phyloP scores from a whole-genome alignment of 1,140 invertebrate species.

The Drosophila takahashii region DNA sequence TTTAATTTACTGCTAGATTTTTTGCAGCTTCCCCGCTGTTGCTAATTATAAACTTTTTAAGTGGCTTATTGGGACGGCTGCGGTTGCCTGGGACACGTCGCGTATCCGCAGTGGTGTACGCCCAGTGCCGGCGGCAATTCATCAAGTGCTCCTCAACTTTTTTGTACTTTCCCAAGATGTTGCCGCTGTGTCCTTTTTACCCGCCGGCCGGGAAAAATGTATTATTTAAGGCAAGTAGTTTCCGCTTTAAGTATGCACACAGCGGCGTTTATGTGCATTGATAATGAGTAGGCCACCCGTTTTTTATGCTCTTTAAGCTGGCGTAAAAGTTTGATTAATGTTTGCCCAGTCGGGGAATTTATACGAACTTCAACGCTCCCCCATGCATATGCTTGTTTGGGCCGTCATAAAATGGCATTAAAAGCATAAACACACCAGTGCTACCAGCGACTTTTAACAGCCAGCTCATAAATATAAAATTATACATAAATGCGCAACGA shows the following conservation, averaged over 20 bases:
- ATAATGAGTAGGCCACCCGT: constrained; percentile 66
- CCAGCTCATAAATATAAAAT: constrained; percentile 80
- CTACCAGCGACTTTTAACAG: constrained; percentile 65
- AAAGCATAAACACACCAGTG: constrained; percentile 70
- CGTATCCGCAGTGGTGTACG: constrained; percentile 27
- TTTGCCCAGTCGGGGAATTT: constrained; percentile 47
- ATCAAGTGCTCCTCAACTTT: constrained; percentile 69
- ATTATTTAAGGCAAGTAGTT: constrained; percentile 69
- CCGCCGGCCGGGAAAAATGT: constrained; percentile 39
- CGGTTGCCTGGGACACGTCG: constrained; percentile 46
- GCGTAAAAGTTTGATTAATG: constrained; percentile 76
- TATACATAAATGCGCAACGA: constrained; percentile 79
- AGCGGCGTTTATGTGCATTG: constrained; percentile 66
- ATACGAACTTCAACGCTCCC: constrained; percentile 12
- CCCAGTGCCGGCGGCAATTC: constrained; percentile 48
- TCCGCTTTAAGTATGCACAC: constrained; percentile 43
- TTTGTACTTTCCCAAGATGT: constrained; percentile 60
- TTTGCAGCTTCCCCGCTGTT: constrained; percentile 41
- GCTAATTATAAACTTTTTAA: constrained; percentile 83
- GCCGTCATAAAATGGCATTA: constrained; percentile 73
- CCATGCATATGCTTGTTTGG: constrained; percentile 45
- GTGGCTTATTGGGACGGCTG: constrained; percentile 79
- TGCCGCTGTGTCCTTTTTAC: constrained; percentile 41
- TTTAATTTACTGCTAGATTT: constrained; percentile 57
- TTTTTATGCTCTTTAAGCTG: constrained; percentile 62